Base-by-base conservation (phyloP, 53 echinoderm and acorn worm genomes). In the Patiria pectinifera region DNA sequence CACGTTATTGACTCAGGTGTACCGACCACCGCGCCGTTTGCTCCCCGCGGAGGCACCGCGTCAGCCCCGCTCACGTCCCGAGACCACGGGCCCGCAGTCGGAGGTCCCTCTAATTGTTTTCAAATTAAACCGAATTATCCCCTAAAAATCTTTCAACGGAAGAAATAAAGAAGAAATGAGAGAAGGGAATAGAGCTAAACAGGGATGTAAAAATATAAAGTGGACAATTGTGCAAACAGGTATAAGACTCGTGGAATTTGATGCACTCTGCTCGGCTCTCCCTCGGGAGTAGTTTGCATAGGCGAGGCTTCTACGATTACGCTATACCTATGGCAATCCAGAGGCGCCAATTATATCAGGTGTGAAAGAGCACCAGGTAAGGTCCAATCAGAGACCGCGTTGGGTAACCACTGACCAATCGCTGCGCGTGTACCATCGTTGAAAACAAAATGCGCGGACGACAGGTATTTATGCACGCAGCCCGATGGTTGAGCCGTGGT, bases 81-180 rank as follows among this genome's bases (percentile, higher is more conserved):
- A 16, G 78, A 90, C 90, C 81, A 90, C 90, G 81, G 90, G 80
- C 49, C 13, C 90, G 0, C 90, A 24, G 90, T 90, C 90, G 81
- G 90, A 48, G 90, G 90, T 90, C 90, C 62, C 79, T 90, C 90
- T 90, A 90, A 90, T 90, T 90, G 90, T 90, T 90, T 90, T 90
- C 80, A 90, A 90, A 90, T 90, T 90, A 90, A 90, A 90, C 90
- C 46, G 69, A 90, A 90, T 81, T 81, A 90, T 90, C 81, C 81
- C 80, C 81, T 47, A 10, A 14, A 74, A 66, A 87, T 76, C 62
- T 78, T 78, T 83, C 60, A 44, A 22, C 48, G 60, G 24, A 60
- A 83, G 83, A 83, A 44, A 83, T 66, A 11, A 60, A 83, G 7
- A 9, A 19, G 24, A 83, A 24, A 23, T 15, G 22, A 83, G 19